phyloP scores from a whole-genome alignment of 2,113 vertebrate species.

The Phylloscopus trochiloides region DNA sequence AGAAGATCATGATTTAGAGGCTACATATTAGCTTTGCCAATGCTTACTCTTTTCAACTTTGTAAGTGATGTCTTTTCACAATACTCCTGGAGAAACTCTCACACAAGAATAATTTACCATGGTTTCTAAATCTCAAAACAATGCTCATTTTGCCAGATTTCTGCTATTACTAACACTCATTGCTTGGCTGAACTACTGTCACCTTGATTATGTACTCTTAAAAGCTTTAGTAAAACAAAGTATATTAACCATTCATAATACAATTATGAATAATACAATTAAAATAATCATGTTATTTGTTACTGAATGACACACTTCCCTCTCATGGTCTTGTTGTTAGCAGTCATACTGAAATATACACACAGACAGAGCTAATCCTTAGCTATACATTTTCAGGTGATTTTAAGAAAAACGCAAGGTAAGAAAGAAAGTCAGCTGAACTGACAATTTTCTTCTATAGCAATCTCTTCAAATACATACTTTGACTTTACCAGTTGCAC shows the following conservation, averaged over 20 bases:
- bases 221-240: neutral
- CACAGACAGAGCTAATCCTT: neutral
- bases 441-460: neutral
- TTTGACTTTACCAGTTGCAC: neutral
- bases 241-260: neutral
- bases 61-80: neutral
- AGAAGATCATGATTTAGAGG: neutral
- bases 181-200: neutral
- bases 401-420: neutral
- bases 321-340: neutral
- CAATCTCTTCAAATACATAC: neutral
- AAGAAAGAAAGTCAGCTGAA: neutral
- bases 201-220: neutral
- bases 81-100: neutral
- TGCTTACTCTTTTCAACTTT: neutral
- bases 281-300: neutral
- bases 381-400: neutral
- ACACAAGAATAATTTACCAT: neutral
- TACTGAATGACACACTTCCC: neutral
- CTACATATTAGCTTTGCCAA: neutral
- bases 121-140: neutral
- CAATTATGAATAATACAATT: neutral
- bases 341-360: neutral
- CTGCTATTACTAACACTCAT: neutral
- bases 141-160: neutral